Conservation (phyloP, 1,140 invertebrate genomes). For the Ruditapes philippinarum region DNA sequence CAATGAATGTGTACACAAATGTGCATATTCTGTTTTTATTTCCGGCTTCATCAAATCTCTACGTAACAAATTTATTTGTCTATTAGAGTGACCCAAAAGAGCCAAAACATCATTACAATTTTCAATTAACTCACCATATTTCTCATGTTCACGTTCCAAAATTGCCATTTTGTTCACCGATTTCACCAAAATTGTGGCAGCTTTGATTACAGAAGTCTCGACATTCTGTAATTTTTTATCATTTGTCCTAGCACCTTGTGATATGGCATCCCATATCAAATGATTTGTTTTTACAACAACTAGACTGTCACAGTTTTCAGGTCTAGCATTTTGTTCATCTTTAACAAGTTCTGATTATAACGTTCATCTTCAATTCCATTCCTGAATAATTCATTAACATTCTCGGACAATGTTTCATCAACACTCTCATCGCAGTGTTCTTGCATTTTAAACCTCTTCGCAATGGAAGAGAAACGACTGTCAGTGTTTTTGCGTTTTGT, state of each 20-base stretch:
- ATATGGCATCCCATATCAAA: slow-evolving; percentile 45
- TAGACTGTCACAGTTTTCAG: slow-evolving; percentile 61
- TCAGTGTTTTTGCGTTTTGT: slow-evolving; percentile 30
- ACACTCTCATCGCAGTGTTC: slow-evolving; percentile 32
- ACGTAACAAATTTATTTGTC: slow-evolving; percentile 46
- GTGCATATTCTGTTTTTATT: slow-evolving; percentile 26
- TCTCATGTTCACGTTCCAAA: neutral
- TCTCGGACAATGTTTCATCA: slow-evolving; percentile 18
- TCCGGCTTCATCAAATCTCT: slow-evolving; percentile 59
- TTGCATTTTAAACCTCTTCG: slow-evolving; percentile 10
- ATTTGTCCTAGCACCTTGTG: neutral
- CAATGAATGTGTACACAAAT: slow-evolving; percentile 27
- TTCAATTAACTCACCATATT: slow-evolving; percentile 9
- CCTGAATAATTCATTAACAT: slow-evolving; percentile 57
- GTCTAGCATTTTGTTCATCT: slow-evolving; percentile 40
- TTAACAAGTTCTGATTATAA: slow-evolving; percentile 47
- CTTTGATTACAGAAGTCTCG: too few relatives aligned
- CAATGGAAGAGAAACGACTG: too few relatives aligned
- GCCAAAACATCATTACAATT: slow-evolving; percentile 27
- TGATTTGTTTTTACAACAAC: slow-evolving; percentile 44
- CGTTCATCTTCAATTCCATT: slow-evolving; percentile 62
- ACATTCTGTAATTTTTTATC: slow-evolving; percentile 61
- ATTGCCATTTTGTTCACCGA: too few relatives aligned
- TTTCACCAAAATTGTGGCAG: too few relatives aligned
- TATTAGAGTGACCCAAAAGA: slow-evolving; percentile 58